Evolutionary conservation across 2,113 vertebrate genomes (phyloP), one percentile per base, ranked within the genome.

Genomic region (Ranitomeya variabilis): DNA sequence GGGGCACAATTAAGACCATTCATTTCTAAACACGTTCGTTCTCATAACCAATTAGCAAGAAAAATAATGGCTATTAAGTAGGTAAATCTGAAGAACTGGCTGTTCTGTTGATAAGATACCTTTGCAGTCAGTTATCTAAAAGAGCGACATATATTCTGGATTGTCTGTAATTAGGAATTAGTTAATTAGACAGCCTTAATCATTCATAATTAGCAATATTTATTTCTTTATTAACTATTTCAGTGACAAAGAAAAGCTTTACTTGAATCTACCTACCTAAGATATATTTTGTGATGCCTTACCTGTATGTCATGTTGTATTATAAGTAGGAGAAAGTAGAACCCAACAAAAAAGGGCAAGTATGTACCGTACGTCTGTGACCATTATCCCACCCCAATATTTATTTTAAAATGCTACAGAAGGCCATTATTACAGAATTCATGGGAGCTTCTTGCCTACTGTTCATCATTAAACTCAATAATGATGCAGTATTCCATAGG

Each of bases 1-100:
- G 74, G 81, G 87, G 87, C 26, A 89, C 87, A 89, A 89, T 89
- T 89, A 89, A 79, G 73, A 54, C 87, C 59, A 89, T 89, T 85
- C 60, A 89, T 89, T 89, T 89, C 87, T 85, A 69, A 55, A 62
- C 64, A 52, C 59, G 51, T 79, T 85, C 73, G 59, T 64, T 80
- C 76, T 85, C 57, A 21, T 59, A 85, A 80, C 87, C 82, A 89
- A 89, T 89, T 89, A 89, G 87, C 82, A 89, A 89, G 81, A 89
- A 89, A 89, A 89, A 89, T 89, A 79, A 54, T 60, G 59, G 60
- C 87, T 85, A 89, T 89, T 89, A 89, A 85, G 82, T 84, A 89
- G 87, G 87, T 85, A 89, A 89, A 84, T 89, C 80, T 88, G 80
- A 83, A 83, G 71, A 78, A 89, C 81, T 79, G 87, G 73, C 81